Conservation (phyloP, 2,797 vertebrate genomes). For the Antennarius maculatus region DNA sequence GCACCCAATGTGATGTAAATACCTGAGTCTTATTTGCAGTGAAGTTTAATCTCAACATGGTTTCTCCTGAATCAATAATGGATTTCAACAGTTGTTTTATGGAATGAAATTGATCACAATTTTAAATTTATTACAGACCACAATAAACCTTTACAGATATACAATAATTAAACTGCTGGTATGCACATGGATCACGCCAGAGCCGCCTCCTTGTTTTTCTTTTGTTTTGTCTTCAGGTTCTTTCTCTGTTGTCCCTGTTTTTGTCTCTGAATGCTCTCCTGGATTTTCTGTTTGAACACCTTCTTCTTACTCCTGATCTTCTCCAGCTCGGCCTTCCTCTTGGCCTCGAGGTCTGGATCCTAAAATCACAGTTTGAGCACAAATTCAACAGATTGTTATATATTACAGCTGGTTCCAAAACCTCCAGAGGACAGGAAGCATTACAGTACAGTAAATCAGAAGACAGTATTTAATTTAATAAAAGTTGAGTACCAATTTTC, state of each 20-base stretch:
- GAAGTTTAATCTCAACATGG: constrained; percentile 61
- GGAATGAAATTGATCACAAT: background rate
- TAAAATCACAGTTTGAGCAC: constrained; percentile 54
- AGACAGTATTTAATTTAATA: background rate
- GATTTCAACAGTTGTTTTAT: constrained; percentile 39
- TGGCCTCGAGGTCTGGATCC: constrained; percentile 93
- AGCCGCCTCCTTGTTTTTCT: constrained; percentile 43
- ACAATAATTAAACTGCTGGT: constrained; percentile 18
- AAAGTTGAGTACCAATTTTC: too few relatives aligned
- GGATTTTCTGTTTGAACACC: constrained; percentile 83
- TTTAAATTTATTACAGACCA: constrained; percentile 44
- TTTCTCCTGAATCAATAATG: constrained; percentile 72
- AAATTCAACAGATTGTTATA: background rate
- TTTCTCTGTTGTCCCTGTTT: constrained; percentile 64
- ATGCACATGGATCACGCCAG: constrained; percentile 46
- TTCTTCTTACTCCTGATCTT: constrained; percentile 87
- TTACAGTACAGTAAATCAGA: background rate
- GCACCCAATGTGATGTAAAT: constrained; percentile 61
- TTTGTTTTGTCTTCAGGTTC: constrained; percentile 65
- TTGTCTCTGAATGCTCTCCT: constrained; percentile 76
- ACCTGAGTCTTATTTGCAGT: constrained; percentile 65
- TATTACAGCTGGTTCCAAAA: too few relatives aligned
- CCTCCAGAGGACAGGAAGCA: background rate
- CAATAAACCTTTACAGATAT: constrained; percentile 27
- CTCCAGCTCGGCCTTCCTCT: constrained; percentile 88